Base-by-base conservation (phyloP, 2,113 vertebrate genomes). In the Setophaga petechia region DNA sequence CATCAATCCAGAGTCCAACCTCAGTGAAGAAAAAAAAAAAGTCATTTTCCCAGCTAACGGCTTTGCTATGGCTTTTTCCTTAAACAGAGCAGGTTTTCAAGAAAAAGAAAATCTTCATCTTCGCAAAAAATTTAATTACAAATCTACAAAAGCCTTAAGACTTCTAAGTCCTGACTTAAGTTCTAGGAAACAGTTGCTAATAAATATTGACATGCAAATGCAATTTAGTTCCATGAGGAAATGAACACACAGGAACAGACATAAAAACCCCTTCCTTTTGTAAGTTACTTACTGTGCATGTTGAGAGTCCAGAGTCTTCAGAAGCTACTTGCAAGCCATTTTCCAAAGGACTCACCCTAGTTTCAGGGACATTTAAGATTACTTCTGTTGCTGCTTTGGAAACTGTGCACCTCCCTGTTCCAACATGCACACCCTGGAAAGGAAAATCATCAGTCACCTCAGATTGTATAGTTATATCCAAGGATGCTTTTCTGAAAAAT, bases 1-100 rank as follows among this genome's bases (percentile, higher is more conserved):
- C 99, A 75, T 99, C 99, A 71, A 99, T 99, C 99, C 99, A 99
- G 62, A 99, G 98, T 25, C 99, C 99, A 87, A 99, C 99, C 99
- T 99, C 55, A 90, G 78, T 9, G 25, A 39, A 15, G 30, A 78
- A 71, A 25, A 54, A 44, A 49, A 71, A 28, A 5, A 25, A 33
- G 10, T n/a, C 1, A 72, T 65, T 82, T 93, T 74, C 87, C 24
- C 39, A 93, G 23, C 21, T 74, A 85, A 90, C 22, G 65, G 59
- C 46, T 85, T 69, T 90, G 20, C 37, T 65, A 47, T 15, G 5
- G 5, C 9, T 66, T 94, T 39, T 76, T 87, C 35, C 37, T 78
- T 67, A 90, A 78, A 72, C 0, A 4, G 57, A 81, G 7, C 20
- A 87, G 6, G 6, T 49, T 87, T 91, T 72, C 47, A 78, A 75